These are phyloP conservation scores for Nannospalax galili DNA, from an alignment of 2,113 vertebrate genomes.

Conservation along the genomic window DNA sequence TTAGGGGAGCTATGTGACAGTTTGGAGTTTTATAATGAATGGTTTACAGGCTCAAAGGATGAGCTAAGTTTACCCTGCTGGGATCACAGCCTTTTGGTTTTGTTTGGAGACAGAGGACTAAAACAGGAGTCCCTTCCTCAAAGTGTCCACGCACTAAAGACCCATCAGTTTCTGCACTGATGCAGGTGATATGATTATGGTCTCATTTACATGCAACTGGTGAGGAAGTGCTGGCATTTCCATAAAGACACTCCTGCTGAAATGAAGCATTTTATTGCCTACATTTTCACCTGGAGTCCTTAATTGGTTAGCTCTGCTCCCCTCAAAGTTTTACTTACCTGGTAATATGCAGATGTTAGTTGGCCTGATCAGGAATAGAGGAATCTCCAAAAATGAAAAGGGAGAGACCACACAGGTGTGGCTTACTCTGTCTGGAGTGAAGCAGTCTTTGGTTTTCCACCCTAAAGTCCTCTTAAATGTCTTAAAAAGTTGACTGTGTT, in stretches of 20 bases:
- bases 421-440: neutral
- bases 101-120: slow-evolving; percentile 16
- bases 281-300: slow-evolving; percentile 75
- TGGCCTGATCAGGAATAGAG: slow-evolving; percentile 41
- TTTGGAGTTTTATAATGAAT: slow-evolving; percentile 86
- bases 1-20: slow-evolving; percentile 87
- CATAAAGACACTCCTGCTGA: slow-evolving; percentile 70
- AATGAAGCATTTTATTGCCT: slow-evolving; percentile 69
- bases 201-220: slow-evolving; percentile 75
- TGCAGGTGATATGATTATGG: slow-evolving; percentile 58
- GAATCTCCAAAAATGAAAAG: neutral
- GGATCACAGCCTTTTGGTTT: slow-evolving; percentile 79
- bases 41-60: slow-evolving; percentile 79
- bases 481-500: slow-evolving; percentile 53
- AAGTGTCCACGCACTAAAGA: slow-evolving; percentile 16
- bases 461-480: slow-evolving; percentile 47
- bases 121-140: neutral
- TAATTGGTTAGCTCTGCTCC: slow-evolving; percentile 75
- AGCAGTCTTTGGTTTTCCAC: neutral
- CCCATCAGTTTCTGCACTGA: neutral
- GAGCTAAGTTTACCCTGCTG: slow-evolving; percentile 78
- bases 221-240: slow-evolving; percentile 62
- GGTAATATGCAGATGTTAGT: slow-evolving; percentile 61
- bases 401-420: neutral
- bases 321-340: slow-evolving; percentile 73